Percentiles rank a stretch among this genome's conserved stretches.
Evolutionary conservation across 92 coral and sea anemone species (phyloP).

Genomic region (Metridium senile): DNA sequence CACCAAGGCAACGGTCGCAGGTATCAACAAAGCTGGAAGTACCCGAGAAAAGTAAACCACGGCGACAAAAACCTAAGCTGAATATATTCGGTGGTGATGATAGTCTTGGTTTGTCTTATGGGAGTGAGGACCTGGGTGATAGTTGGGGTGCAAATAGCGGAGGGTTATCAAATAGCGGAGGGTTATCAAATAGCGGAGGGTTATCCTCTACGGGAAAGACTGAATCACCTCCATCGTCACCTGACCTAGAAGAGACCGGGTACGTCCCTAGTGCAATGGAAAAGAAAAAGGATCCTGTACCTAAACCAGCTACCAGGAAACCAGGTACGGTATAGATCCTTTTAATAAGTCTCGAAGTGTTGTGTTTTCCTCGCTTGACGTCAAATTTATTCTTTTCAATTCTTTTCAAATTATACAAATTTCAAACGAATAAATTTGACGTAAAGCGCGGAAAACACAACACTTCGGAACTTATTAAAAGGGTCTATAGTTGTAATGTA

Average conservation of each 20-base stretch:
- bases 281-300: constrained; percentile 8
- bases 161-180: no score
- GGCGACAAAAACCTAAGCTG: constrained; percentile 77
- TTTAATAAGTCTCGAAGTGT: no score
- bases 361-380: no score
- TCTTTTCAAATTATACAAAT: no score
- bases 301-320: constrained; percentile 55
- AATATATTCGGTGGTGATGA: constrained; percentile 69
- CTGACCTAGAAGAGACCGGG: constrained; percentile 53
- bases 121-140: constrained; percentile 73
- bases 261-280: constrained; percentile 78
- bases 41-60: constrained; percentile 53
- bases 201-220: constrained; percentile 67
- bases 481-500: no score
- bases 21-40: constrained; percentile 30
- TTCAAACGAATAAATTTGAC: no score
- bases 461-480: no score
- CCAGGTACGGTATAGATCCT: constrained; percentile 46
- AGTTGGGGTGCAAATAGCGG: constrained; percentile 74
- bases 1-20: constrained; percentile 73
- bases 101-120: constrained; percentile 50
- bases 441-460: no score
- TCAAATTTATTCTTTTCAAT: no score
- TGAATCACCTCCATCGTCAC: constrained; percentile 82
- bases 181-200: constrained; percentile 44